phyloP scores from a whole-genome alignment of 2,888 invertebrate species.

The Scaptomyza caliginosa region DNA sequence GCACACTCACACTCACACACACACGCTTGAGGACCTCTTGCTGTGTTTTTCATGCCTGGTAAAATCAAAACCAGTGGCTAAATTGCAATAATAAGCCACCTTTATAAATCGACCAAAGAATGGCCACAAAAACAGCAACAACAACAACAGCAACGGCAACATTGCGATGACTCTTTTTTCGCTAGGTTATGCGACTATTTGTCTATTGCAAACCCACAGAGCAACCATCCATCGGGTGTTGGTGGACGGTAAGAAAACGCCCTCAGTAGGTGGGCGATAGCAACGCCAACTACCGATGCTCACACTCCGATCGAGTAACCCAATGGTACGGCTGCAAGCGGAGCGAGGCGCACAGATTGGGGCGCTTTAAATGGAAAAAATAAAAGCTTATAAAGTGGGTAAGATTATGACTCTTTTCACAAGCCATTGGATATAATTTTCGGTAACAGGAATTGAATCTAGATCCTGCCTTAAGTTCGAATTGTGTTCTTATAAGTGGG shows the following conservation, averaged over 20 bases:
- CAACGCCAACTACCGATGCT: conserved; percentile 55
- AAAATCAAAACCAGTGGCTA: conserved; percentile 84
- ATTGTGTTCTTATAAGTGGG: not conserved
- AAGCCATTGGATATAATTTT: too few relatives aligned
- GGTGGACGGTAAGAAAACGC: conserved; percentile 50
- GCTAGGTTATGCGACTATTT: conserved; percentile 54
- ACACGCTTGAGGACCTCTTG: conserved; percentile 55
- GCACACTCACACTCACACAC: conserved; percentile 32
- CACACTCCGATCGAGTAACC: conserved; percentile 48
- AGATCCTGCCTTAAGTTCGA: too few relatives aligned
- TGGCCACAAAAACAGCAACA: conserved; percentile 31
- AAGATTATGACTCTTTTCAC: too few relatives aligned
- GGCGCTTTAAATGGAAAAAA: conserved; percentile 24
- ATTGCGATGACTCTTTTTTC: conserved; percentile 34
- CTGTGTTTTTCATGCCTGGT: conserved; percentile 66
- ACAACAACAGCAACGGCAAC: conserved; percentile 1
- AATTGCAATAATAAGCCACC: conserved; percentile 83
- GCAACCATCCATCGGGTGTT: conserved; percentile 7
- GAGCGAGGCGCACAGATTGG: conserved; percentile 18
- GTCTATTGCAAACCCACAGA: conserved; percentile 59
- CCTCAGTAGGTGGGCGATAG: conserved; percentile 81
- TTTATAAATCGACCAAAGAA: conserved; percentile 77
- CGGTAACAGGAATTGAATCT: too few relatives aligned
- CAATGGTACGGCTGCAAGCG: conserved; percentile 25
- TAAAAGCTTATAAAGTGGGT: too few relatives aligned